Evolutionary conservation across 2,888 invertebrate genomes (phyloP), one percentile per base, ranked within the genome.

Genomic region (Conchocele bisecta): DNA sequence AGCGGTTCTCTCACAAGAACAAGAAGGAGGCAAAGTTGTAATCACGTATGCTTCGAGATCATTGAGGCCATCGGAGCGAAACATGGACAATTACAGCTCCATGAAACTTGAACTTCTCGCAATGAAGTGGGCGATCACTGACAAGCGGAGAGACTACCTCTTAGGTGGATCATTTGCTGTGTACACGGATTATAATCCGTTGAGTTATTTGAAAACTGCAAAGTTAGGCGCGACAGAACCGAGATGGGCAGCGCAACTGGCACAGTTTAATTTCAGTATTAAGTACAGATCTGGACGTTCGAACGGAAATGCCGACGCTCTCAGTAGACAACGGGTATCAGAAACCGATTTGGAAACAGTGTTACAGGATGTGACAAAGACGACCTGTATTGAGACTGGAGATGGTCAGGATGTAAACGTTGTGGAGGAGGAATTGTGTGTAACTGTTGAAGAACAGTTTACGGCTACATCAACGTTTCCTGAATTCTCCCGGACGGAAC

Each of bases 121-220:
- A n/a, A 22, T 76, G n/a, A 73, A 70, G 37, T 76, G 76, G 79
- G 75, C 75, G 5, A 51, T 75, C n/a, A 61, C 56, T 4, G 75
- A 79, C 29, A 71, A 68, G 54, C 77, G 71, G 50, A 64, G 70
- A 39, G 65, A 67, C 24, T 72, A 67, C 35, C 61, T 79, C 20
- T 7, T 71, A 15, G 66, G 79, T 28, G 28, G 57, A 9, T 39
- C 48, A 22, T 71, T 70, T 59, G 20, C 48, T 54, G 64, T 78
- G 13, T 69, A 56, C 37, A 75, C 74, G 13, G 65, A 75, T 50
- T 79, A 78, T 64, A 78, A 79, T 60, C 66, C 75, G 17, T 57
- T 69, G 31, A 61, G 67, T 57, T 65, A 68, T 59, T n/a, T n/a
- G n/a, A n/a, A n/a, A n/a, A n/a, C n/a, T n/a, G 73, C 74, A 9